A percentile compares a stretch with the other conserved stretches of the same genome.
phyloP scores from a whole-genome alignment of 2,797 vertebrate genomes.

The Scyliorhinus canicula region DNA sequence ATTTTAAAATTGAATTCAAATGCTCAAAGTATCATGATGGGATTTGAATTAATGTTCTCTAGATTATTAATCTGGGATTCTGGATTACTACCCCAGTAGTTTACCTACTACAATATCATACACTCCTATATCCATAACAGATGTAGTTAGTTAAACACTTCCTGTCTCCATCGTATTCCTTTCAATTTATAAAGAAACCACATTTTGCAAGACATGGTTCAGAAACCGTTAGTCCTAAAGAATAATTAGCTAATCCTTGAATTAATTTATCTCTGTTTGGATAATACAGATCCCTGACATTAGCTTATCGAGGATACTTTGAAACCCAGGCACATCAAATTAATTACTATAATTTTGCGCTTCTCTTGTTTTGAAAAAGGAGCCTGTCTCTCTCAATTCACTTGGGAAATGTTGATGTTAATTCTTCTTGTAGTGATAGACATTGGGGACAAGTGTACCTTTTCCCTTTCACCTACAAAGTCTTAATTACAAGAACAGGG shows the following conservation, averaged over 20 bases:
- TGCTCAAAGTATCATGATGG: neutral
- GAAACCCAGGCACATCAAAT: neutral
- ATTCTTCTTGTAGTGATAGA: neutral
- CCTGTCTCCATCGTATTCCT: neutral
- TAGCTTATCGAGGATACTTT: neutral
- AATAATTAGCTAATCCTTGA: neutral
- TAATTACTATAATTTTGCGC: neutral
- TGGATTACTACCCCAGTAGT: too few species aligned
- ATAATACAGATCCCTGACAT: neutral
- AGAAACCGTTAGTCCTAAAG: neutral
- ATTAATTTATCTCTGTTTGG: neutral
- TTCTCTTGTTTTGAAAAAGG: neutral
- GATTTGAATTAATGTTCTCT: too few species aligned
- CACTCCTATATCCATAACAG: neutral
- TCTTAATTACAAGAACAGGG: neutral
- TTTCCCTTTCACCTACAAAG: neutral
- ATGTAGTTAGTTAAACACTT: neutral
- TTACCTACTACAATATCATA: neutral
- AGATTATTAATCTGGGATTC: too few species aligned
- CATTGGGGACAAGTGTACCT: neutral
- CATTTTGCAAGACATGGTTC: neutral
- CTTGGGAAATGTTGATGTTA: neutral
- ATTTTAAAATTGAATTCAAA: neutral
- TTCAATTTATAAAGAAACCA: neutral
- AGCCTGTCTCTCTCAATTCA: neutral